A percentile compares a stretch with the other conserved stretches of the same genome.
phyloP scores from a whole-genome alignment of 2,113 vertebrate species.

The Globicephala melas region DNA sequence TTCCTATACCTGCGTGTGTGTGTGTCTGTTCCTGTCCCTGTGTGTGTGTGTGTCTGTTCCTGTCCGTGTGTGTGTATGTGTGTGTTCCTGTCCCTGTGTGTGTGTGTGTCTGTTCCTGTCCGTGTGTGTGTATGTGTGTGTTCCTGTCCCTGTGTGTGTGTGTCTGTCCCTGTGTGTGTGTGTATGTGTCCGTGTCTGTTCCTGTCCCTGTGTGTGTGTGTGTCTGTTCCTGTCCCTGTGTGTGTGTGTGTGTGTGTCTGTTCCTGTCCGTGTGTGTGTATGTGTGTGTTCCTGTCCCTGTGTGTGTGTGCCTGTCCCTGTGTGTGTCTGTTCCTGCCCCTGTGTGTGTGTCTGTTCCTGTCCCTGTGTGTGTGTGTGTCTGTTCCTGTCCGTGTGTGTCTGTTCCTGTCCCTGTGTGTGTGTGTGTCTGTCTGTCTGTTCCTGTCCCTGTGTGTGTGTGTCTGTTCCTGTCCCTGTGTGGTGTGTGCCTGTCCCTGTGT shows the following conservation, averaged over 20 bases:
- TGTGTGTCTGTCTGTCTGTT: not conserved
- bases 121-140: not conserved
- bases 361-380: not conserved
- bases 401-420: not conserved
- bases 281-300: not conserved
- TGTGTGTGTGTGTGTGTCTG: not conserved
- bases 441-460: not conserved
- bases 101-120: accelerated
- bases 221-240: not conserved
- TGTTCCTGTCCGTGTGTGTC: not conserved
- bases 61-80: not conserved
- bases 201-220: not conserved
- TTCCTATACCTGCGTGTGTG: not conserved
- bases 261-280: not conserved
- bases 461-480: too few relatives aligned
- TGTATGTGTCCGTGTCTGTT: not conserved
- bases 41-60: not conserved
- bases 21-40: not conserved
- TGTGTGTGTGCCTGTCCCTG: too few relatives aligned
- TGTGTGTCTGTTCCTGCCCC: not conserved
- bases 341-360: not conserved
- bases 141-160: not conserved
- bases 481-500: not conserved
- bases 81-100: not conserved
- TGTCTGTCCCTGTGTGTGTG: not conserved